Base-by-base conservation (phyloP, 2,113 vertebrate species). In the Larimichthys crocea region DNA sequence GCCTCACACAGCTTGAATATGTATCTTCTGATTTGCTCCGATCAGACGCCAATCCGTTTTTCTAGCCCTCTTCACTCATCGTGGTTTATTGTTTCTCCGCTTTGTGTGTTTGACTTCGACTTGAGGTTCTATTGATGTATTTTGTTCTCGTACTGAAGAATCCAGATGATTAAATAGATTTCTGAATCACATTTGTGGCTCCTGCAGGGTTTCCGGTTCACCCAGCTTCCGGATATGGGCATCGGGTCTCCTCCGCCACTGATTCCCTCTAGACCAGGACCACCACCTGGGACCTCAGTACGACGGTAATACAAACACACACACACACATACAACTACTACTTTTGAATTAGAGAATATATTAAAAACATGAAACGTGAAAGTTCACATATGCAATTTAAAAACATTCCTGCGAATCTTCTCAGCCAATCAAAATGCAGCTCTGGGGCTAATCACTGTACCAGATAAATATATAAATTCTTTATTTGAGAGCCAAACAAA, bases 181-280 rank as follows among this genome's bases (percentile, higher is more conserved):
- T 56, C 26, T 65, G n/a, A 60, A 42, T 53, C 15, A 4, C 6
- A 10, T 61, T 29, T 83, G 3, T 88, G 66, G 11, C 53, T 76
- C 68, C 59, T 79, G 60, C 92, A 99, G 98, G 98, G 97, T 80
- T 99, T 99, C 86, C 96, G 97, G 82, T 99, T 99, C 92, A 99
- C 98, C 56, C 98, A 99, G 93, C 97, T 99, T 88, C 98, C 98
- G 75, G 98, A 99, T 76, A 99, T 99, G 97, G 96, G 97, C 84
- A 96, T 99, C 91, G 98, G 98, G 12, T 96, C 97, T 76, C 98
- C 98, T 0, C 98, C 98, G 1, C 97, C 98, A 0, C 96, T 98
- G 16, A 96, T 99, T 29, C 97, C 98, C 90, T 97, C 98, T 5
- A 95, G 98, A 90, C 96, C 96, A 0, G 97, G 96, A 88, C 97